These are phyloP conservation scores for Melangyna quadrimaculata DNA, from an alignment of 2,888 invertebrate genomes.

Conservation along the genomic window DNA sequence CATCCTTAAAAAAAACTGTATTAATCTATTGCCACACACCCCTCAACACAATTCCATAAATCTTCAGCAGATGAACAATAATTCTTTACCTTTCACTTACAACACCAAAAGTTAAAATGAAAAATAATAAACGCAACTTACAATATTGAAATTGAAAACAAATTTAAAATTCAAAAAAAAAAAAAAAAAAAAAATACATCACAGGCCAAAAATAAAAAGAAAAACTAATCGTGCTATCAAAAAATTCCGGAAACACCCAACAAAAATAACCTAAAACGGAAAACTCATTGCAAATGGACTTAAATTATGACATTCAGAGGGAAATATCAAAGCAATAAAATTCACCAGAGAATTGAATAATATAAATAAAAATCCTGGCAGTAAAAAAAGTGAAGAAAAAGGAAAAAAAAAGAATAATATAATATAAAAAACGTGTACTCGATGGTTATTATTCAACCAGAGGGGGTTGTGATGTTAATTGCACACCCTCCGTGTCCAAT, in stretches of 20 bases:
- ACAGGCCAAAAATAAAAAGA: not conserved
- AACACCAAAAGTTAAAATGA: not conserved
- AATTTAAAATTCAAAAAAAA: conserved; percentile 43
- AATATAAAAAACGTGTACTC: conserved; percentile 27
- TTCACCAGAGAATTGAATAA: conserved; percentile 64
- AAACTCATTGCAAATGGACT: conserved; percentile 40
- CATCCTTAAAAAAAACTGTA: conserved; percentile 28
- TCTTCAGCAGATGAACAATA: conserved; percentile 61
- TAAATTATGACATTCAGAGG: conserved; percentile 66
- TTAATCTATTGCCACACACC: conserved; percentile 36
- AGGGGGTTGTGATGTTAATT: conserved; percentile 62
- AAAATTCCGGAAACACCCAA: conserved; percentile 47
- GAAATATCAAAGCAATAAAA: conserved; percentile 70
- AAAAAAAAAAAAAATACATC: conserved; percentile 1
- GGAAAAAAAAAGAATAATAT: not conserved
- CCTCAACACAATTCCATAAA: conserved; percentile 48
- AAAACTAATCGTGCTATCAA: conserved; percentile 58
- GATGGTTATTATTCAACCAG: conserved; percentile 20
- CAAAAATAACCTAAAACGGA: conserved; percentile 16
- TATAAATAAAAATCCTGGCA: conserved; percentile 18
- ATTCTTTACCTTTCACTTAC: conserved; percentile 60
- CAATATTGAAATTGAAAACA: conserved; percentile 52
- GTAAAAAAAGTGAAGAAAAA: not conserved
- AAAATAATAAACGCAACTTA: conserved; percentile 17
- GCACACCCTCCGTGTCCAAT: conserved; percentile 69